These are phyloP conservation scores for Varanus salvator DNA, from an alignment of 2,113 vertebrate species.

Conservation along the genomic window DNA sequence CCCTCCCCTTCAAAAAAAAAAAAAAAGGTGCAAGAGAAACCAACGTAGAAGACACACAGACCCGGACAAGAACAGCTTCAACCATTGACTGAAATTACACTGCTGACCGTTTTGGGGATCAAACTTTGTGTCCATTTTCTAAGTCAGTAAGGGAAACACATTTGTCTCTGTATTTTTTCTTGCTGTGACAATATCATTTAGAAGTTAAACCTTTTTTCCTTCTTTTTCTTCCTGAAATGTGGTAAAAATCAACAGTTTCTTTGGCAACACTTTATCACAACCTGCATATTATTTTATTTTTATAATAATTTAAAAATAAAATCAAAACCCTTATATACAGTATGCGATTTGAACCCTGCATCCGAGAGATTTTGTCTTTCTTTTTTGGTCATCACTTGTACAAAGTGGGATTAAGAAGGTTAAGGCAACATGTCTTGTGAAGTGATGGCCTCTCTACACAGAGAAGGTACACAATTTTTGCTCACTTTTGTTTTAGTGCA, in stretches of 20 bases:
- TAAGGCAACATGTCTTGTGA: slow-evolving; percentile 64
- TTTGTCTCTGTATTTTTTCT: slow-evolving; percentile 8
- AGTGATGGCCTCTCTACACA: neutral
- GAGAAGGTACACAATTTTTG: neutral
- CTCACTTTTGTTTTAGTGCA: slow-evolving; percentile 69
- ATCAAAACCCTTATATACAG: slow-evolving; percentile 70
- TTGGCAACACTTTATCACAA: slow-evolving; percentile 78
- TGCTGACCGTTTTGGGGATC: slow-evolving; percentile 33
- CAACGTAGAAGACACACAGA: neutral
- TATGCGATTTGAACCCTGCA: slow-evolving; percentile 53
- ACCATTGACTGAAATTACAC: slow-evolving; percentile 52
- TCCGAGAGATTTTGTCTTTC: no score
- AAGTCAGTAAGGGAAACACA: neutral
- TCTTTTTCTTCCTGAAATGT: slow-evolving; percentile 66
- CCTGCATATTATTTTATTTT: slow-evolving; percentile 48
- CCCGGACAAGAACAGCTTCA: slow-evolving; percentile 31
- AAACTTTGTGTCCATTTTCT: neutral
- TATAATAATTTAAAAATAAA: slow-evolving; percentile 55
- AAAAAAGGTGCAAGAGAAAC: neutral
- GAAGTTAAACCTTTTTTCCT: neutral
- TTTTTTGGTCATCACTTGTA: neutral
- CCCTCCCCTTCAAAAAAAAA: no score
- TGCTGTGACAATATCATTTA: neutral
- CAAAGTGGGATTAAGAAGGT: slow-evolving; percentile 38
- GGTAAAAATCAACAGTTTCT: slow-evolving; percentile 68